Evolutionary conservation across 2,888 invertebrate genomes (phyloP), one percentile per base, ranked within the genome.

Genomic region (Drosophila imparisetae): DNA sequence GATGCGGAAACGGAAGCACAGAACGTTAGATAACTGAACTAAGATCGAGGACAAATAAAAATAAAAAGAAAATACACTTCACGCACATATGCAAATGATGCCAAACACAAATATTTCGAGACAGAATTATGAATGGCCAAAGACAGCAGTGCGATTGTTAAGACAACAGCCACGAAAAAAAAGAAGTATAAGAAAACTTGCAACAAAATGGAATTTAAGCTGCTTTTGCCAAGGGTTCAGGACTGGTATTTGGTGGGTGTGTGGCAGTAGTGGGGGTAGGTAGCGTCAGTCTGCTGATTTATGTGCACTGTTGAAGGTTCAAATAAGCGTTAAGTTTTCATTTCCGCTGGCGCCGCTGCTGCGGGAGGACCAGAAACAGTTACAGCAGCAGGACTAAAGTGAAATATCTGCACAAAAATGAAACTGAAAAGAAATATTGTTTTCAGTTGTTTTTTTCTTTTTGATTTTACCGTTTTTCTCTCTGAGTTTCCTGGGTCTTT

Each of bases 301-400:
- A 87, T 87, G 86, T 87, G 88, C 86, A 86, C 86, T 80, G 90
- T 88, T 87, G 86, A 87, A 83, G 86, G 86, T 89, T 87, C 86
- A 87, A 87, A 87, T 87, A 87, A 87, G 90, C 86, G 86, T 87
- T 87, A 87, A 87, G 86, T 89, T 87, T 89, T 87, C 86, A 87
- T 87, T 87, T 87, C 86, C 86, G 90, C 48, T 89, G 90, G 81
- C 86, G 86, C 88, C 89, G 79, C 75, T 40, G 61, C 67, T 27
- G 45, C 21, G 48, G 32, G 50, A 52, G 57, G 53, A 48, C 64
- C 64, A 65, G 50, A 54, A 78, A 60, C 68, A 72, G 78, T 60
- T 63, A 57, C 62, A 66, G 53, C 61, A 54, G 54, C 36, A 54
- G 40, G 59, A 62, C 62, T 69, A 62, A 78, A 77, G 76, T 86